Evolutionary conservation across 2,888 invertebrate genomes (phyloP).

Genomic region (Heteromyza rotundicornis): DNA sequence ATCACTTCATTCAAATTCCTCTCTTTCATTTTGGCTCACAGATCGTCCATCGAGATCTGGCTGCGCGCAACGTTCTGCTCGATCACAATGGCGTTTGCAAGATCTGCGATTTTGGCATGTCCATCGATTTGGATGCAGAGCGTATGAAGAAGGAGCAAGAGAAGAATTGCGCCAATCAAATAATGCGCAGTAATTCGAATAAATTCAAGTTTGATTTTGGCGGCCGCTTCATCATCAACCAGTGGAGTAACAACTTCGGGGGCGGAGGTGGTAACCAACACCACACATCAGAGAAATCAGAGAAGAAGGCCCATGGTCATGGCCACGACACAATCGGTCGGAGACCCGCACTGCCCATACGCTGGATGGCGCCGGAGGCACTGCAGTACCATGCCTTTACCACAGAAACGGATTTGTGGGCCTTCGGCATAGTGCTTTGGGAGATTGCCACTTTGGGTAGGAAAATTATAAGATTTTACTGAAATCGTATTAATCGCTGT

Average conservation of each 20-base stretch:
- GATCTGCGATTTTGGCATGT: slow-evolving; percentile 89
- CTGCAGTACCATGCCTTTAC: slow-evolving; percentile 79
- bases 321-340: slow-evolving; percentile 57
- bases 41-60: slow-evolving; percentile 86
- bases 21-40: slow-evolving; percentile 51
- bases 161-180: slow-evolving; percentile 51
- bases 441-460: slow-evolving; percentile 84
- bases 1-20: slow-evolving; percentile 1
- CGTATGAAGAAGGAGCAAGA: slow-evolving; percentile 49
- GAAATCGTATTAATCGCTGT: background rate
- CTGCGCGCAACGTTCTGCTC: slow-evolving; percentile 81
- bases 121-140: slow-evolving; percentile 68
- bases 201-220: slow-evolving; percentile 59
- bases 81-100: slow-evolving; percentile 87
- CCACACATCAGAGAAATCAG: slow-evolving; percentile 38
- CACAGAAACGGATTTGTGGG: slow-evolving; percentile 85
- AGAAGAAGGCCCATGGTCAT: slow-evolving; percentile 40
- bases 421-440: slow-evolving; percentile 85
- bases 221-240: slow-evolving; percentile 55
- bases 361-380: slow-evolving; percentile 88
- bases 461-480: slow-evolving; percentile 17
- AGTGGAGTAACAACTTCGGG: slow-evolving; percentile 53
- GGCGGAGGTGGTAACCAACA: slow-evolving; percentile 31
- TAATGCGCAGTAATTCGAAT: slow-evolving; percentile 47
- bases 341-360: slow-evolving; percentile 60